Evolutionary conservation across 2,797 vertebrate genomes (phyloP).

Genomic region (Anniella stebbinsi): DNA sequence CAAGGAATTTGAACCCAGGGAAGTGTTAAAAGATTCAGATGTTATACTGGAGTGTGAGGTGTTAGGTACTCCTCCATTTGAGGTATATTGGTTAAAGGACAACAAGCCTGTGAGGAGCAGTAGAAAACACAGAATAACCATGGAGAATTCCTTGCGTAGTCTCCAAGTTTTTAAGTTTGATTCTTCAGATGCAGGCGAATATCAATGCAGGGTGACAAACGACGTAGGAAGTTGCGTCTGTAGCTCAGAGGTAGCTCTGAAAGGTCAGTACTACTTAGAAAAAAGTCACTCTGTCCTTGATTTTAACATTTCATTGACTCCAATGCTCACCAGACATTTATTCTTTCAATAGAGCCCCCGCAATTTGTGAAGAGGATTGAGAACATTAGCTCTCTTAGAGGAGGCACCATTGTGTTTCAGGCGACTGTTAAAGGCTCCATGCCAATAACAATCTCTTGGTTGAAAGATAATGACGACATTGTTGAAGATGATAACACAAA

Average conservation of each 20-base stretch:
- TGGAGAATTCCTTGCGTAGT: slow-evolving; percentile 86
- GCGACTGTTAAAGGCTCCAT: slow-evolving; percentile 92
- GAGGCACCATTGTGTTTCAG: slow-evolving; percentile 88
- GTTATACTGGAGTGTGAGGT: slow-evolving; percentile 89
- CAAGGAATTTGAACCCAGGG: slow-evolving; percentile 90
- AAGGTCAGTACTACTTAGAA: slow-evolving; percentile 88
- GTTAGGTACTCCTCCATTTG: slow-evolving; percentile 92
- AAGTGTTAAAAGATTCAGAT: slow-evolving; percentile 94
- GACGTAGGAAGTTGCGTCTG: slow-evolving; percentile 91
- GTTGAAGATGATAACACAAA: slow-evolving; percentile 90
- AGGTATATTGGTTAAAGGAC: slow-evolving; percentile 92
- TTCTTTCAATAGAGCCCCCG: slow-evolving; percentile 88
- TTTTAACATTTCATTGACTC: slow-evolving; percentile 13
- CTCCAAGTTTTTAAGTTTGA: slow-evolving; percentile 92
- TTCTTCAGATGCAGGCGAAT: slow-evolving; percentile 87
- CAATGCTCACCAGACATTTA: slow-evolving; percentile 55
- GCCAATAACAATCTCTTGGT: slow-evolving; percentile 92
- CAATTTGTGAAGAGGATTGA: slow-evolving; percentile 93
- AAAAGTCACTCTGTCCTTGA: not conserved
- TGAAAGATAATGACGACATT: slow-evolving; percentile 94
- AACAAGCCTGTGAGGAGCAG: slow-evolving; percentile 90
- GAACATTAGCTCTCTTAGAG: slow-evolving; percentile 87
- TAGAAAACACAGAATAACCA: slow-evolving; percentile 90
- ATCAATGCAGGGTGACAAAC: slow-evolving; percentile 92
- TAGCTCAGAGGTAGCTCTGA: slow-evolving; percentile 87